Percentiles rank a stretch among this genome's conserved stretches.
Conservation (phyloP, 2,113 vertebrate species). For the Mobula hypostoma region DNA sequence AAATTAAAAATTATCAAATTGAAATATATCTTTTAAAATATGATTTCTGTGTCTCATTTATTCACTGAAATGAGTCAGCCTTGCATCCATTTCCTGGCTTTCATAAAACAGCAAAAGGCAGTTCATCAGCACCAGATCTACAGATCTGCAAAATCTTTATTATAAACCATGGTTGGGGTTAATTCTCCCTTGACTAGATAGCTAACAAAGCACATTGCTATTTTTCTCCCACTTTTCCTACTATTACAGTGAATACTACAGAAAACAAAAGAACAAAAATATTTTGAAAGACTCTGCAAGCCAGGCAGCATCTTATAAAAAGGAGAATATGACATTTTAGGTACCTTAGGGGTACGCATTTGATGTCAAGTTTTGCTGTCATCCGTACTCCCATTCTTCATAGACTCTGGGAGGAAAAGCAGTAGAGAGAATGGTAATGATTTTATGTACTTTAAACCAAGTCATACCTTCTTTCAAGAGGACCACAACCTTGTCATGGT, state of each 20-base stretch:
- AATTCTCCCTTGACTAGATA: background rate
- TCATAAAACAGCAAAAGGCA: background rate
- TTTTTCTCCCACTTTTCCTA: background rate
- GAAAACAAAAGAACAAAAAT: background rate
- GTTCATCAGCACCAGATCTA: background rate
- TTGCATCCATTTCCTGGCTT: background rate
- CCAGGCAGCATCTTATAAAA: background rate
- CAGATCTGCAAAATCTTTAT: background rate
- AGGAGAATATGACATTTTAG: background rate
- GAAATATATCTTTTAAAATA: conserved; percentile 2
- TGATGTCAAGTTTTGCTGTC: background rate
- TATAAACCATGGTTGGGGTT: background rate
- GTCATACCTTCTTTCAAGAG: too few species aligned
- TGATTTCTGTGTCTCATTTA: background rate
- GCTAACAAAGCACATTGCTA: background rate
- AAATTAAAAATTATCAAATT: background rate
- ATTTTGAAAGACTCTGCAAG: background rate
- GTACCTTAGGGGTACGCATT: background rate
- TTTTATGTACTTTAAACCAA: background rate
- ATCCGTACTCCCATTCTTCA: background rate
- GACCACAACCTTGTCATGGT: too few species aligned
- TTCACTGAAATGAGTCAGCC: background rate
- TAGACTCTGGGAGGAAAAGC: background rate
- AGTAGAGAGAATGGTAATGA: background rate
- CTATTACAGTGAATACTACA: background rate